Evolutionary conservation across 2,888 invertebrate genomes (phyloP), one percentile per base, ranked within the genome.

Genomic region (Cryptosula pallasiana): DNA sequence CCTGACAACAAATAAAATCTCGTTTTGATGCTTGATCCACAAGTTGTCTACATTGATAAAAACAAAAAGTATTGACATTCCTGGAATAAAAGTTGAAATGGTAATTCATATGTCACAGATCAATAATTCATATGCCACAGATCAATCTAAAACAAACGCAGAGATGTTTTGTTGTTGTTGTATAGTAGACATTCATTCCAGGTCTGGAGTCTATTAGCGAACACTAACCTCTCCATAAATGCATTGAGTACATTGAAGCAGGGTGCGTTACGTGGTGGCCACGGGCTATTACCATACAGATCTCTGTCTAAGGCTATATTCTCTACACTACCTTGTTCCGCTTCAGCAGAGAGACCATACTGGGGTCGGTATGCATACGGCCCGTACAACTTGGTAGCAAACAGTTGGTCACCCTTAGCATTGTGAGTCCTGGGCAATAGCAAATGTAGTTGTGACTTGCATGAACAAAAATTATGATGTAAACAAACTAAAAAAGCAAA

Each of bases 181-280:
- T n/a, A n/a, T n/a, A n/a, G n/a, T n/a, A n/a, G n/a, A n/a, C n/a
- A n/a, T n/a, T n/a, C n/a, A n/a, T n/a, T n/a, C n/a, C n/a, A n/a
- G n/a, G n/a, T n/a, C n/a, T n/a, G n/a, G n/a, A n/a, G n/a, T n/a
- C n/a, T n/a, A n/a, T n/a, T n/a, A n/a, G n/a, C n/a, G n/a, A 25
- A 25, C n/a, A 20, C 72, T 70, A 74, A 83, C 83, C 84, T 83
- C 75, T 84, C 84, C 82, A 84, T 84, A 75, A 84, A 84, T 69
- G 78, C 79, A 75, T 84, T 84, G 34, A 84, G 79, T 2, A 81
- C 76, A 73, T 81, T 80, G 78, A 84, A 84, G 70, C 82, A 81
- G 2, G 81, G 78, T 23, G 83, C 82, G 76, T 84, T 84, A 55
- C 84, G 78, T 0, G 82, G 79, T 13, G 84, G 84, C 84, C 84